Conservation (phyloP, 2,888 invertebrate species). For the Hipparchia semele region DNA sequence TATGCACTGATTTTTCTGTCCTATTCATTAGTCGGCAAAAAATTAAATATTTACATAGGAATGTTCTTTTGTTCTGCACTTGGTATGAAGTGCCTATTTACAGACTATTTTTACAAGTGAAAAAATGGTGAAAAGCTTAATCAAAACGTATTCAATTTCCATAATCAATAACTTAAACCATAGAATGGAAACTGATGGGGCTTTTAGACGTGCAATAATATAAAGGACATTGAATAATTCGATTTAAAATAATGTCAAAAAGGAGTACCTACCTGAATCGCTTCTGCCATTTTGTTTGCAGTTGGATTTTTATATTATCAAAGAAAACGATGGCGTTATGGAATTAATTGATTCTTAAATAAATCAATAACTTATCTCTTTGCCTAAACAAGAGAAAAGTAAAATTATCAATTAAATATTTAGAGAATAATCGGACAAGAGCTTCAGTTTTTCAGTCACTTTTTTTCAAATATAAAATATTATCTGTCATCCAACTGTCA, state of each 20-base stretch:
- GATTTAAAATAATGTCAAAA: neutral
- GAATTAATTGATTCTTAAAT: neutral
- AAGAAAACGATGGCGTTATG: neutral
- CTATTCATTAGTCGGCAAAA: no score
- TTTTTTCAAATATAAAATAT: neutral
- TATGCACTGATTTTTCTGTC: no score
- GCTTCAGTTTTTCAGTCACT: neutral
- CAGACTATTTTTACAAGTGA: no score
- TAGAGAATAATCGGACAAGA: neutral
- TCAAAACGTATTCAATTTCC: neutral
- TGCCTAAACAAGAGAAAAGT: neutral
- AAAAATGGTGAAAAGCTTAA: neutral
- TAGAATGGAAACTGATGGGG: neutral
- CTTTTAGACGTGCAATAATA: neutral
- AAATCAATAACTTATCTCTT: neutral
- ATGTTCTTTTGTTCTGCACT: no score
- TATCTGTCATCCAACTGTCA: no score
- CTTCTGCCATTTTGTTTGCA: slow-evolving; percentile 22
- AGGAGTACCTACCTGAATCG: slow-evolving; percentile 12
- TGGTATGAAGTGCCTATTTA: no score
- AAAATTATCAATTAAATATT: neutral
- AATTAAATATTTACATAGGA: no score
- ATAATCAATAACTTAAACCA: no score
- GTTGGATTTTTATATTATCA: neutral
- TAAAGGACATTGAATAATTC: neutral